Evolutionary conservation across 2,888 invertebrate species (phyloP).

Genomic region (Nymphalis urticae): DNA sequence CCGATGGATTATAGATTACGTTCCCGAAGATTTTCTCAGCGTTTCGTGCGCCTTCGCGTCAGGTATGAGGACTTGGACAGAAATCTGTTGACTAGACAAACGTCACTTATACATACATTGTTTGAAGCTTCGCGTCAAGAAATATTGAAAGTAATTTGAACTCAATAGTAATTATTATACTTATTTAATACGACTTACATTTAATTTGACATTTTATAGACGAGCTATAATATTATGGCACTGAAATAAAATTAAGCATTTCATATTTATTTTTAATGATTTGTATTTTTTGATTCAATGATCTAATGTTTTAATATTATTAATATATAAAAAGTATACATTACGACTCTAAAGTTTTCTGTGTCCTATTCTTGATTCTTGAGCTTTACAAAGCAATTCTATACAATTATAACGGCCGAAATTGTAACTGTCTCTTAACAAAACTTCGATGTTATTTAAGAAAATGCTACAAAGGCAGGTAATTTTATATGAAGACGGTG

Average conservation of each 20-base stretch:
- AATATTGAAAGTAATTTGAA: too few relatives aligned
- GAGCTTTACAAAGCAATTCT: constrained; percentile 73
- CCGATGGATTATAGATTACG: constrained; percentile 79
- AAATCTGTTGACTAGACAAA: constrained; percentile 46
- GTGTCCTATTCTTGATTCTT: constrained; percentile 54
- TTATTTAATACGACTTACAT: too few relatives aligned
- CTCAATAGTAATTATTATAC: too few relatives aligned
- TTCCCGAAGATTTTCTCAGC: constrained; percentile 77
- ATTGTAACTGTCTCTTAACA: constrained; percentile 78
- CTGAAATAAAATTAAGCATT: too few relatives aligned
- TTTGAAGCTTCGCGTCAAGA: too few relatives aligned
- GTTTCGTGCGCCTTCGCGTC: constrained; percentile 60
- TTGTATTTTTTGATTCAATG: too few relatives aligned
- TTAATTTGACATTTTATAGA: too few relatives aligned
- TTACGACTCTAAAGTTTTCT: constrained; percentile 49
- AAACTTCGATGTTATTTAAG: constrained; percentile 65
- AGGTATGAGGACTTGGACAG: constrained; percentile 60
- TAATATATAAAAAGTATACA: background rate
- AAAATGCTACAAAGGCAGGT: constrained; percentile 74
- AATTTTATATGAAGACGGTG: constrained; percentile 68
- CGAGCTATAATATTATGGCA: too few relatives aligned
- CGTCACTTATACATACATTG: background rate
- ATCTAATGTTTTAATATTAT: background rate
- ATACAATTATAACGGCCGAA: constrained; percentile 82
- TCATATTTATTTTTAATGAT: too few relatives aligned